Base-by-base conservation (phyloP, 2,113 vertebrate species). In the Macquaria australasica region DNA sequence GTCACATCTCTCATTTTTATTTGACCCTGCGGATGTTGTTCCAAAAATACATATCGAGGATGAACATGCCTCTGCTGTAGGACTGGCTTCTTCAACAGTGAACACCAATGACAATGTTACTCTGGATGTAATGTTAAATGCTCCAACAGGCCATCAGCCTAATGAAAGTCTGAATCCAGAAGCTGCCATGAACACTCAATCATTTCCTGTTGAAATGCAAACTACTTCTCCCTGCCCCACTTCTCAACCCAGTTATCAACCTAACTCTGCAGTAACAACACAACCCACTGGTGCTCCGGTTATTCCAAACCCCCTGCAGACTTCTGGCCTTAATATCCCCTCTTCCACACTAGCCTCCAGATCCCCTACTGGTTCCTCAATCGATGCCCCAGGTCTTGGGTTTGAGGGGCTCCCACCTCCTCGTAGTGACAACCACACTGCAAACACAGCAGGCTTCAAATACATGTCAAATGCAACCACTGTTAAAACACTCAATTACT, bases 11-110 rank as follows among this genome's bases (percentile, higher is more conserved):
- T 55, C 71, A n/a, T 53, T 39, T 51, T 10, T 51, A 3, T 88
- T 88, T 56, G 53, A 90, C 74, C 80, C 77, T 15, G 81, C 69
- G 0, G 63, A 87, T 18, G 77, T 89, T 70, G 80, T 83, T 76
- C 82, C 86, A 11, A 88, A 90, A 68, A 74, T 86, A n/a, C 82
- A 86, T 3, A n/a, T 12, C 28, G 73, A 20, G 3, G 81, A 60
- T 25, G 58, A 73, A 11, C 45, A 34, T 0, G 25, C 18, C 67
- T 71, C 67, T 41, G 73, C 21, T 50, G 50, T 6, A 1, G 76
- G 18, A 5, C 10, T 8, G 21, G 43, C 25, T 34, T 59, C 66
- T 21, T 25, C 48, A 79, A 66, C 60, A n/a, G 76, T 12, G 8
- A 73, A 5, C 70, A 15, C 1, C 1, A 28, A 21, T 15, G 63